Base-by-base conservation (phyloP, 2,113 vertebrate genomes). In the Aegotheles bennettii region DNA sequence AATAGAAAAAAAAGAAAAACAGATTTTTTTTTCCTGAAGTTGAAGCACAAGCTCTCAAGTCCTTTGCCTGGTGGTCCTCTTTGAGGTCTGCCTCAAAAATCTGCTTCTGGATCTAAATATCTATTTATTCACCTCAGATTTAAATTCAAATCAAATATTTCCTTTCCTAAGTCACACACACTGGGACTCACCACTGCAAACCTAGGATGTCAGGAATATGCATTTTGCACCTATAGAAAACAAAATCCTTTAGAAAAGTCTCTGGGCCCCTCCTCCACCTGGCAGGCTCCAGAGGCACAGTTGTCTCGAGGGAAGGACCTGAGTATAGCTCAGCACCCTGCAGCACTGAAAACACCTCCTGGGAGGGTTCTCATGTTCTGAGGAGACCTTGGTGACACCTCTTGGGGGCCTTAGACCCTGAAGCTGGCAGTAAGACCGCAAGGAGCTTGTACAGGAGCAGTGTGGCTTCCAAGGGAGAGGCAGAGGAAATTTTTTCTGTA, bases 381-480 rank as follows among this genome's bases (percentile, higher is more conserved):
- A 70, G 15, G 23, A 71, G 38, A 33, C 23, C 10, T 51, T 70
- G 40, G 23, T 56, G 42, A 26, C 8, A 63, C 8, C 8, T 57
- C 36, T 50, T 10, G 13, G 43, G 11, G 6, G 7, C 4, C 10
- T 71, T 10, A 45, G 28, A 4, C 13, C 11, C 9, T 1, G 10
- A 21, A 7, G 4, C 36, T n/a, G 5, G 20, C 26, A 57, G 21
- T 2, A 40, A 36, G 12, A 4, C 10, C 43, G 4, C 9, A 4
- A 10, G 5, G 35, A 70, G 14, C 21, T 16, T 36, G 54, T 53
- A 9, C 8, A 9, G 6, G 17, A 53, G 5, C 20, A 31, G 20
- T 1, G 0, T 10, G 11, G 8, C 13, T 76, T 61, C 13, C 40
- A 69, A 28, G 7, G 31, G 4, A 75, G 33, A 7, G 33, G 10